phyloP scores from a whole-genome alignment of 2,113 vertebrate genomes.

The Lepidothrix coronata region DNA sequence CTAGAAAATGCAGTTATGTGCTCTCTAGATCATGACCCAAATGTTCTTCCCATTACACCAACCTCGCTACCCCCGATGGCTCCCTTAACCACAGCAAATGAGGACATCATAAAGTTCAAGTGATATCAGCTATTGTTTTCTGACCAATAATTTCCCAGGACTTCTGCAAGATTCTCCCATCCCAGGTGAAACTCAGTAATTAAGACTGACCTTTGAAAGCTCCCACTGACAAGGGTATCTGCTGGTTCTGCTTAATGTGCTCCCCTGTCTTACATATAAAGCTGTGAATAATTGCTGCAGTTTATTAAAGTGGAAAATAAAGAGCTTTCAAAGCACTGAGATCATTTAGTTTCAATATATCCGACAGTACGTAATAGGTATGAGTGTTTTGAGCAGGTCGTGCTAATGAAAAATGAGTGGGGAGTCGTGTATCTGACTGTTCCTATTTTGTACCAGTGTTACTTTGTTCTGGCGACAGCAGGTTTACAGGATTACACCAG shows the following conservation, averaged over 20 bases:
- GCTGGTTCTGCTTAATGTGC: slow-evolving; percentile 17
- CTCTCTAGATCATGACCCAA: not conserved
- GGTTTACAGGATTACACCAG: not conserved
- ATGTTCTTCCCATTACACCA: not conserved
- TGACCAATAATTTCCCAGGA: slow-evolving; percentile 11
- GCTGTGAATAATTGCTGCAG: slow-evolving; percentile 28
- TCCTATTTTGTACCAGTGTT: not conserved
- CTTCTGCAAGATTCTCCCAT: not conserved
- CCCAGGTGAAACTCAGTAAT: slow-evolving; percentile 11
- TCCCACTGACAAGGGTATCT: not conserved
- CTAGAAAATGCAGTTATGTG: not conserved
- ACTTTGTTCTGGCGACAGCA: not conserved
- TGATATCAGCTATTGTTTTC: slow-evolving; percentile 6
- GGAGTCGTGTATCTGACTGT: not conserved
- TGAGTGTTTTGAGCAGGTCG: slow-evolving; percentile 8
- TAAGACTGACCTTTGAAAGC: slow-evolving; percentile 29
- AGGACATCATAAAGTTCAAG: not conserved
- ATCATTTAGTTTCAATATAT: not conserved
- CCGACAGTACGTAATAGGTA: not conserved
- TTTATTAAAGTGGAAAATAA: slow-evolving; percentile 29
- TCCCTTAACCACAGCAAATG: not conserved
- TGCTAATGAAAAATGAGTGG: slow-evolving; percentile 11
- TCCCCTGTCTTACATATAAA: not conserved
- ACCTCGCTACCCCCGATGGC: not conserved
- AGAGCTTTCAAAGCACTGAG: slow-evolving; percentile 14